A percentile compares a stretch with the other conserved stretches of the same genome.
Conservation (phyloP, 2,797 vertebrate genomes). For the Corythornis leucogaster region DNA sequence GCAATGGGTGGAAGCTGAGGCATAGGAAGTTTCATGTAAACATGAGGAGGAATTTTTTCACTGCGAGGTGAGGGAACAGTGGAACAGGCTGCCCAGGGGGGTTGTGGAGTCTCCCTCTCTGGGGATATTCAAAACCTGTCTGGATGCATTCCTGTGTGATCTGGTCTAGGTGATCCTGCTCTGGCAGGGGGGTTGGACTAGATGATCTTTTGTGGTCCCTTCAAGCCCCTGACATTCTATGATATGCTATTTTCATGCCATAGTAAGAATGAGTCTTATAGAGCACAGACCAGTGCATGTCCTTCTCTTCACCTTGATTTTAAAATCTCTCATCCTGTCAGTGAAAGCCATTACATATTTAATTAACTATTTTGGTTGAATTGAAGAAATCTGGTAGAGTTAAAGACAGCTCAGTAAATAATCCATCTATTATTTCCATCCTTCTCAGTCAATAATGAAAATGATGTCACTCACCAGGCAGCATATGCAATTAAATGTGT, state of each 20-base stretch:
- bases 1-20: no score
- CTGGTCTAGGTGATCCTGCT: no score
- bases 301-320: constrained; percentile 31
- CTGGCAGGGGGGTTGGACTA: no score
- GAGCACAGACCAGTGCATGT: not conserved
- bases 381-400: not conserved
- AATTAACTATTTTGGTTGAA: not conserved
- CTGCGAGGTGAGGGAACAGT: no score
- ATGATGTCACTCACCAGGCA: not conserved
- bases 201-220: no score
- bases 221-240: no score
- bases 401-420: constrained; percentile 32
- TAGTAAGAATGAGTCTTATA: not conserved
- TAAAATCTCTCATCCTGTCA: not conserved
- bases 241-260: not conserved
- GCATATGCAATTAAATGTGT: constrained; percentile 28
- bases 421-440: not conserved
- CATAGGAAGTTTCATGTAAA: no score
- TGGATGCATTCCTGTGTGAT: no score
- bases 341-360: not conserved
- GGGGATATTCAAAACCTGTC: no score
- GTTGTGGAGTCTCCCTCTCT: no score
- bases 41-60: no score
- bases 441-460: constrained; percentile 23
- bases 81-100: no score